These are phyloP conservation scores for Clarias batrachus DNA, from an alignment of 2,113 vertebrate species.

Conservation along the genomic window DNA sequence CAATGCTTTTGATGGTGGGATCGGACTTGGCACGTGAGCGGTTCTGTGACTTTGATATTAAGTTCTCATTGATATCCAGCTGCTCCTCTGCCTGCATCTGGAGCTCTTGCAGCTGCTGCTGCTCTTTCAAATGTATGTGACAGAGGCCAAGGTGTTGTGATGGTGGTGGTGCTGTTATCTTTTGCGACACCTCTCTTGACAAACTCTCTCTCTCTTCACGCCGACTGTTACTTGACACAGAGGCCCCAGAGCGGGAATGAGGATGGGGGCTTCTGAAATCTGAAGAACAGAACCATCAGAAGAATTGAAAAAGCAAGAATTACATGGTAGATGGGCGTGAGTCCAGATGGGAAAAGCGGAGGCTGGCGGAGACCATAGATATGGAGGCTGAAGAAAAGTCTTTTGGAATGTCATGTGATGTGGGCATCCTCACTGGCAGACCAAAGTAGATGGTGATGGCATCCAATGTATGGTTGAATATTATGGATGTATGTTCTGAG, in stretches of 20 bases:
- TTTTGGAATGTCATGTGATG: conserved; percentile 71
- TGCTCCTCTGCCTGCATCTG: conserved; percentile 70
- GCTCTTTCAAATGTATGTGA: conserved; percentile 92
- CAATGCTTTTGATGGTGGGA: conserved; percentile 86
- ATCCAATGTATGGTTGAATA: conserved; percentile 60
- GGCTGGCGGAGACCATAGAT: conserved; percentile 63
- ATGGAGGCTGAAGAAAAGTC: conserved; percentile 70
- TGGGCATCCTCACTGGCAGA: conserved; percentile 60
- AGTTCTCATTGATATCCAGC: conserved; percentile 91
- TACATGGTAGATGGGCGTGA: conserved; percentile 59
- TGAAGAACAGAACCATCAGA: conserved; percentile 83
- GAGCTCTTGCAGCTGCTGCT: conserved; percentile 83
- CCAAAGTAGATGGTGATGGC: conserved; percentile 62
- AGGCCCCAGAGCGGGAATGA: conserved; percentile 75
- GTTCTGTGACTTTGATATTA: conserved; percentile 85
- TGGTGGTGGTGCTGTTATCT: conserved; percentile 73
- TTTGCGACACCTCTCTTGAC: conserved; percentile 73
- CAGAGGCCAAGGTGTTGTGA: conserved; percentile 92
- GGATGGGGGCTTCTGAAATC: conserved; percentile 90
- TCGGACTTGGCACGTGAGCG: conserved; percentile 94
- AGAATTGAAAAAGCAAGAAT: conserved; percentile 72
- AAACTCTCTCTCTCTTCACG: conserved; percentile 83
- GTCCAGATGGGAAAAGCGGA: conserved; percentile 72
- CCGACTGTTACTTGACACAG: conserved; percentile 80
- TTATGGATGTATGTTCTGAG: conserved; percentile 51